These are phyloP conservation scores for Pilophorus perplexus DNA, from an alignment of 2,888 invertebrate species.

Conservation along the genomic window DNA sequence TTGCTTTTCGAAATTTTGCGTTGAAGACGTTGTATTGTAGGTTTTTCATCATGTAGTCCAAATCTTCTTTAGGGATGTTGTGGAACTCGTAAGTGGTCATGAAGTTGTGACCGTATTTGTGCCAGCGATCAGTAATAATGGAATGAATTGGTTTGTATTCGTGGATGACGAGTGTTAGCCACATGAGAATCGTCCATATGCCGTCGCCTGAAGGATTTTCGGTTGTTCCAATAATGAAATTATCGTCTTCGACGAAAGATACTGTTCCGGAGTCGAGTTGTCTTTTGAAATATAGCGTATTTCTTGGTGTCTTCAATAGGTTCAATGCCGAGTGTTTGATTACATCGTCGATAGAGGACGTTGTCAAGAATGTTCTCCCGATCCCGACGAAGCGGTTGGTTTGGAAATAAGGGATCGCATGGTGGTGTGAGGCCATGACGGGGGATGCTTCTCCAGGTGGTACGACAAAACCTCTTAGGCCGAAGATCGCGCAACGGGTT, in stretches of 20 bases:
- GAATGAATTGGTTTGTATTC: conserved; percentile 14
- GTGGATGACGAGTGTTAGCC: conserved; percentile 17
- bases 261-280: not conserved
- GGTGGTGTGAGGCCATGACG: not conserved
- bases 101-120: not conserved
- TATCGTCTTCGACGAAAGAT: conserved; percentile 3
- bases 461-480: conserved; percentile 4
- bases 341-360: conserved; percentile 1
- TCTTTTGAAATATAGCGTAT: conserved; percentile 2
- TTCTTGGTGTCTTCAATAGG: not conserved
- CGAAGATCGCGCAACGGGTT: conserved; percentile 1
- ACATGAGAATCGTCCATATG: conserved; percentile 18
- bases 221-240: not conserved
- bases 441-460: conserved; percentile 19
- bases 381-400: not conserved
- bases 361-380: not conserved
- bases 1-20: not conserved
- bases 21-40: not conserved
- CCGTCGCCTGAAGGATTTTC: conserved; percentile 10
- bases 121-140: conserved; percentile 22
- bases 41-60: not conserved
- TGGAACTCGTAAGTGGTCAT: conserved; percentile 26
- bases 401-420: conserved; percentile 22
- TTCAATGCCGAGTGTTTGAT: not conserved
- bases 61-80: not conserved